Base-by-base conservation (phyloP, 2,888 invertebrate genomes). In the Zootermopsis nevadensis region DNA sequence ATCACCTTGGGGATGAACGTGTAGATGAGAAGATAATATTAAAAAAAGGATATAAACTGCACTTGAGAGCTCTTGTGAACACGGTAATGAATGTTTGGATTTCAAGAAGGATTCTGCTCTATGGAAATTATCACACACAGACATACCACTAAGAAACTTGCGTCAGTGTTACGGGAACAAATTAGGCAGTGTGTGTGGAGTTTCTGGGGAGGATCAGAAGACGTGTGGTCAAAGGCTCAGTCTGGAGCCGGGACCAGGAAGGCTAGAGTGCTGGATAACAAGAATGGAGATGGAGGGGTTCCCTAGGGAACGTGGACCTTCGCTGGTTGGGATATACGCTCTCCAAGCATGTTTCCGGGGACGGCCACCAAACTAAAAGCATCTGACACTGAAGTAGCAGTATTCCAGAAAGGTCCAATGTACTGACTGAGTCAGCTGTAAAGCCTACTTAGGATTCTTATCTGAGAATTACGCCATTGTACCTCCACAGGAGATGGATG, bases 191-290 rank as follows among this genome's bases (percentile, higher is more conserved):
- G 48, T 55, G 48, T 55, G 55, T 48, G 77, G 48, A 22, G 77
- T 31, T n/a, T 35, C 3, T 35, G 60, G 55, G n/a, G 31, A 66
- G 79, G 79, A 79, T 79, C 79, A 79, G 79, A 79, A 66, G 79
- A 35, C 22, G 60, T 38, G 82, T 82, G 82, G 76, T 82, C 53
- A 82, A 66, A 82, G 81, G 81, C 55, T 42, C 60, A 77, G 76
- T 66, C 15, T 15, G 67, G 42, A 35, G 53, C 10, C 60, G 55
- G 53, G 30, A 55, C 31, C 30, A 12, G 48, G 55, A 22, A 35
- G 31, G 60, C 35, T 31, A 53, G 79, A 67, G 82, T 82, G 82
- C 77, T 79, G 55, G 74, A 74, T 74, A 74, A 74, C 38, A 38
- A 74, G 74, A 35, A 74, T 74, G 42, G 72, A 35, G 74, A 74